phyloP scores from a whole-genome alignment of 35 echinoderm and acorn worm species.

The Apostichopus parvimensis region DNA sequence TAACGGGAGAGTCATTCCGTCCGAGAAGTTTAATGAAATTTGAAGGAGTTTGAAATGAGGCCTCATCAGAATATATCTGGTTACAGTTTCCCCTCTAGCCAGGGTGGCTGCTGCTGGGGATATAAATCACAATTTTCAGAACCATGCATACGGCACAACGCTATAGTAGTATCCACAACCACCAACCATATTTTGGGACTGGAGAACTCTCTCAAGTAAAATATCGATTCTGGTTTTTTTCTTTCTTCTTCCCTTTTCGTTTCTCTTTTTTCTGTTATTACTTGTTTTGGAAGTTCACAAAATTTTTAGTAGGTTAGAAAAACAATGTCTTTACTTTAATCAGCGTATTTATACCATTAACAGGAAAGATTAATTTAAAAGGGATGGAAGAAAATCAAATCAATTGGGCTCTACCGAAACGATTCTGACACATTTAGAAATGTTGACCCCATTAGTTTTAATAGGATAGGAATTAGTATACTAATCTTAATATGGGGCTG shows the following conservation, averaged over 20 bases:
- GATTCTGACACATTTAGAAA: not conserved
- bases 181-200: slow-evolving; percentile 31
- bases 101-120: not conserved
- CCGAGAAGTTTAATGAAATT: slow-evolving; percentile 39
- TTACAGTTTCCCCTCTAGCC: slow-evolving; percentile 22
- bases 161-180: not conserved
- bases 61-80: slow-evolving; percentile 14
- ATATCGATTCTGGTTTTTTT: not conserved
- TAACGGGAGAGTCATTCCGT: slow-evolving; percentile 28
- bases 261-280: not conserved
- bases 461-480: slow-evolving; percentile 15
- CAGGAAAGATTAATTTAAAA: not conserved
- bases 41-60: slow-evolving; percentile 50
- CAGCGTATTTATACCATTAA: not conserved
- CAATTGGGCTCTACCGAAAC: not conserved
- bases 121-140: slow-evolving; percentile 33
- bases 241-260: too few relatives aligned
- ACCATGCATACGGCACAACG: not conserved
- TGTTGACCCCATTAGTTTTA: not conserved
- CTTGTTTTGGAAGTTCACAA: not conserved
- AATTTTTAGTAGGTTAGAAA: slow-evolving; percentile 43
- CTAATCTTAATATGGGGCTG: not conserved
- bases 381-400: slow-evolving; percentile 11
- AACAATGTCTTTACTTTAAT: not conserved
- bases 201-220: not conserved